Evolutionary conservation across 53 echinoderm and acorn worm genomes (phyloP), one percentile per base, ranked within the genome.

Genomic region (Holothuria leucospilota): DNA sequence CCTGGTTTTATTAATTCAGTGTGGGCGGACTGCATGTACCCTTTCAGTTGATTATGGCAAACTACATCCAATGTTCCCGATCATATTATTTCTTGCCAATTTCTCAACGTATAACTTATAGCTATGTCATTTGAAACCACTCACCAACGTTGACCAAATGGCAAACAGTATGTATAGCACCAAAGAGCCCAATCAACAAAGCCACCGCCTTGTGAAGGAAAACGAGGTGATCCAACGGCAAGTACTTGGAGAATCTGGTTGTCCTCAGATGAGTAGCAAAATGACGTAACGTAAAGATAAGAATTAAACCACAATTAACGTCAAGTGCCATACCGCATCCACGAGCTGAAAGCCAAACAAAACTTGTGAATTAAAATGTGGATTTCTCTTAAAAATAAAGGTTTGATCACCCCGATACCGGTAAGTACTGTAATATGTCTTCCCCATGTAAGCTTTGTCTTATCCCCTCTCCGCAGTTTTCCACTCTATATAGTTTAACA

Each of bases 211-310:
- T 90, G 87, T 90, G 90, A 30, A 90, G 69, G 34, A 87, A 63
- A 5, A 84, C 49, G 20, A 78, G 51, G 25, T 90, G 81, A 60
- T 90, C 90, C 27, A 90, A 30, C 2, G 90, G 90, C 20, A 90
- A 42, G 39, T 62, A 81, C 62, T 90, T 90, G 59, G 82, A 87
- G 69, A 86, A 21, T 42, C 71, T 42, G 59, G 90, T 84, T 9
- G 81, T 81, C n/a, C 82, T 82, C 58, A 90, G 38, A 39, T 70
- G 82, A 5, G 90, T 90, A 39, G 63, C 59, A 61, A 78, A 81
- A 62, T 90, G 82, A 66, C 90, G 87, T 72, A 90, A 71, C 90
- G 86, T 90, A 58, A 90, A 87, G 21, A 90, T 51, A 2, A 90
- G 29, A 24, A 78, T 63, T 41, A 90, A 59, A 38, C 53, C 51